A percentile compares a stretch with the other conserved stretches of the same genome.
Evolutionary conservation across 2,113 vertebrate genomes (phyloP).

Genomic region (Helogale parvula): DNA sequence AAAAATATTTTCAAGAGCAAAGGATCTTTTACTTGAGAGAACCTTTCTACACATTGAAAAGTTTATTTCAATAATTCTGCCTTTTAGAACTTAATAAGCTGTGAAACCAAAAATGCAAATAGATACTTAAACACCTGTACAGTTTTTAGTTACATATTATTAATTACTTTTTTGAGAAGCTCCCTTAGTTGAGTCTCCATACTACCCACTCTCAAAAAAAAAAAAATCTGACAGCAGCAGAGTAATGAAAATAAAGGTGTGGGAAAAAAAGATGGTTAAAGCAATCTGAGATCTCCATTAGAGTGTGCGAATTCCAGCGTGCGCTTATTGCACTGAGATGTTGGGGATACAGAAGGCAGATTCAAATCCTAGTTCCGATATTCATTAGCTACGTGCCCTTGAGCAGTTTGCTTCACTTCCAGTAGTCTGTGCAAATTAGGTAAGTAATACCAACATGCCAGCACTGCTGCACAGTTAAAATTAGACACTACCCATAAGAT

Average conservation of each 20-base stretch:
- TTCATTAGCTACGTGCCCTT: not conserved
- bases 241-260: not conserved
- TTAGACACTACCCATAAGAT: not conserved
- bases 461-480: not conserved
- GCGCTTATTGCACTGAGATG: not conserved
- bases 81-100: slow-evolving; percentile 24
- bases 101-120: not conserved
- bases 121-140: not conserved
- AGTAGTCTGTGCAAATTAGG: not conserved
- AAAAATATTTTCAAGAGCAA: slow-evolving; percentile 51
- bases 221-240: not conserved
- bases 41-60: slow-evolving; percentile 24
- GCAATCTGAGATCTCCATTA: not conserved
- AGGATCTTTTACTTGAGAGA: not conserved
- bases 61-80: slow-evolving; percentile 55
- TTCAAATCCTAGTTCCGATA: not conserved
- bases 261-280: not conserved
- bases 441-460: not conserved
- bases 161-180: not conserved
- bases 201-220: not conserved
- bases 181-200: not conserved
- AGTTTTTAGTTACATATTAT: not conserved
- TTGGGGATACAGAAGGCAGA: not conserved
- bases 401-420: not conserved
- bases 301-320: not conserved